These are phyloP conservation scores for Gopherus evgoodei DNA, from an alignment of 2,113 vertebrate species.

Conservation along the genomic window DNA sequence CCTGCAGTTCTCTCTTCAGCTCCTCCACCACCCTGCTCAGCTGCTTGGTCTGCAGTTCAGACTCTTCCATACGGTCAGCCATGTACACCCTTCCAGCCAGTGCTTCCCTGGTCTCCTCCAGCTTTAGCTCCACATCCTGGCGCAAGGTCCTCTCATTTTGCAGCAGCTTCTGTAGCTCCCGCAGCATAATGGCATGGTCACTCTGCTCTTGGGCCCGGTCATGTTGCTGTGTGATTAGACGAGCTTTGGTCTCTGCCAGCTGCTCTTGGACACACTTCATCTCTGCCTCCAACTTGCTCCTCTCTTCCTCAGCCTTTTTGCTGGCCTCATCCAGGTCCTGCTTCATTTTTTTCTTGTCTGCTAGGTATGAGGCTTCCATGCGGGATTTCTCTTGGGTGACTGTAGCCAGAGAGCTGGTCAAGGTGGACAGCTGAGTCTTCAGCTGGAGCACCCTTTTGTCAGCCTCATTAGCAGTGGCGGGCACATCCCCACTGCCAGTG, in stretches of 20 bases:
- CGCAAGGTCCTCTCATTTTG: constrained; percentile 84
- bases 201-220: constrained; percentile 91
- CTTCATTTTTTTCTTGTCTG: constrained; percentile 90
- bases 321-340: constrained; percentile 88
- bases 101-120: constrained; percentile 83
- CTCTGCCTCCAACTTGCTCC: constrained; percentile 75
- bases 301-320: constrained; percentile 68
- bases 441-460: constrained; percentile 84
- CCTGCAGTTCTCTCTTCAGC: constrained; percentile 79
- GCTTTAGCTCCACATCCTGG: constrained; percentile 84
- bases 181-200: constrained; percentile 91
- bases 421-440: constrained; percentile 88
- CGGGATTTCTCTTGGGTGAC: constrained; percentile 95
- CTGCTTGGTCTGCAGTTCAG: constrained; percentile 79
- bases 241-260: constrained; percentile 87
- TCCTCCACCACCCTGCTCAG: constrained; percentile 82
- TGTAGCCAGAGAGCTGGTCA: constrained; percentile 90
- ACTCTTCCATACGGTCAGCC: constrained; percentile 77
- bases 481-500: constrained; percentile 75
- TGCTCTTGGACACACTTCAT: constrained; percentile 82
- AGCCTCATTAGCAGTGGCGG: constrained; percentile 32
- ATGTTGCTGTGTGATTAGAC: constrained; percentile 91
- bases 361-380: constrained; percentile 95
- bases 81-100: constrained; percentile 71
- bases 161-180: constrained; percentile 91